These are phyloP conservation scores for Anabas testudineus DNA, from an alignment of 2,797 vertebrate genomes.

Conservation along the genomic window DNA sequence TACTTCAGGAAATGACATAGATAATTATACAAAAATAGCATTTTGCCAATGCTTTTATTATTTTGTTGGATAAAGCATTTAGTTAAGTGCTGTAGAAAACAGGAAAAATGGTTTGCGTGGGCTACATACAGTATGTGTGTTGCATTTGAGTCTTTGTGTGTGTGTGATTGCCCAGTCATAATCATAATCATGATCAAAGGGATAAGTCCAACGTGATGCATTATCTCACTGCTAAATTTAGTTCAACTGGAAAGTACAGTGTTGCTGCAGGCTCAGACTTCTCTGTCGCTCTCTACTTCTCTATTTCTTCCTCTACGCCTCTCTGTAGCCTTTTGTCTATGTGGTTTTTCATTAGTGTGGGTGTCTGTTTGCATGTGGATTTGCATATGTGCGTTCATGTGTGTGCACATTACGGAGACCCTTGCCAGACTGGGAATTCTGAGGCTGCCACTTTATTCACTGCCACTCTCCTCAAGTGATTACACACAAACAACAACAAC, in stretches of 20 bases:
- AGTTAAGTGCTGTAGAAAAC: neutral
- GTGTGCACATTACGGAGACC: slow-evolving; percentile 27
- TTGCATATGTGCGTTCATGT: neutral
- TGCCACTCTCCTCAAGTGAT: slow-evolving; percentile 47
- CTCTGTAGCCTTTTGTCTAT: slow-evolving; percentile 29
- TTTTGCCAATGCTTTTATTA: neutral
- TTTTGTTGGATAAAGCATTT: slow-evolving; percentile 6
- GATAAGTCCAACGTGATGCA: slow-evolving; percentile 77
- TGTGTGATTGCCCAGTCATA: slow-evolving; percentile 63
- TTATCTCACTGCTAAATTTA: slow-evolving; percentile 81
- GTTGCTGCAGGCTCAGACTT: slow-evolving; percentile 67
- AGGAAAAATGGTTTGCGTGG: neutral
- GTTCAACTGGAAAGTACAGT: slow-evolving; percentile 67
- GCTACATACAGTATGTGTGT: slow-evolving; percentile 23
- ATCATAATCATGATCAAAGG: slow-evolving; percentile 76
- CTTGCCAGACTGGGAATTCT: slow-evolving; percentile 66
- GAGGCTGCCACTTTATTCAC: slow-evolving; percentile 62
- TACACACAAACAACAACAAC: slow-evolving; percentile 56
- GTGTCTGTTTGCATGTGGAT: slow-evolving; percentile 29
- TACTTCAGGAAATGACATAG: neutral
- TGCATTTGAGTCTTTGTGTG: slow-evolving; percentile 18
- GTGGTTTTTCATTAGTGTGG: slow-evolving; percentile 41
- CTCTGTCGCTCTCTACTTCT: slow-evolving; percentile 50
- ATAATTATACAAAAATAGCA: neutral
- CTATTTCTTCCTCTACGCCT: slow-evolving; percentile 43